These are phyloP conservation scores for Apeltes quadracus DNA, from an alignment of 2,113 vertebrate species.

Conservation along the genomic window DNA sequence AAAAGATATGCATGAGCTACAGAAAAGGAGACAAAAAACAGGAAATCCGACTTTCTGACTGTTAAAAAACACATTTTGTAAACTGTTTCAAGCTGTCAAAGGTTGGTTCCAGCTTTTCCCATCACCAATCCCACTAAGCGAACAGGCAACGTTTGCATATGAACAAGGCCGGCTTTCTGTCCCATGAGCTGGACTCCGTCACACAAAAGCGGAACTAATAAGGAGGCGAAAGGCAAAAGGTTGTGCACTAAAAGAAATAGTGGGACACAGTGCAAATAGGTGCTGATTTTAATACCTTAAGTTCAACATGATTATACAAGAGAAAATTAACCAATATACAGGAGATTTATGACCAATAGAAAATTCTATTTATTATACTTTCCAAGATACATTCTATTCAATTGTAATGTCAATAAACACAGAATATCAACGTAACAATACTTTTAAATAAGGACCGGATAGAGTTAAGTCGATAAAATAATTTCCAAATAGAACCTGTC, in stretches of 20 bases:
- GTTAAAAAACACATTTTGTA: not conserved
- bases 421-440: constrained; percentile 82
- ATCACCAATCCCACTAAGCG: constrained; percentile 27
- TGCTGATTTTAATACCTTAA: constrained; percentile 79
- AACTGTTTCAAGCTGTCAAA: not conserved
- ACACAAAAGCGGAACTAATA: not conserved
- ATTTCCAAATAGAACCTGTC: constrained; percentile 66
- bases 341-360: constrained; percentile 80
- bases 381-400: constrained; percentile 85
- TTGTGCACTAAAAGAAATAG: constrained; percentile 52
- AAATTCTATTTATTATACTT: constrained; percentile 84
- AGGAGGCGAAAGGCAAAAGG: not conserved
- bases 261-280: constrained; percentile 72
- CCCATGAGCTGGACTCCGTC: constrained; percentile 22
- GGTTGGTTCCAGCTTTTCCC: constrained; percentile 3
- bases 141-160: constrained; percentile 39
- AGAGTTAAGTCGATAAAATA: constrained; percentile 71
- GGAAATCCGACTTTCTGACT: not conserved
- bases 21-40: not conserved
- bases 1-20: not conserved
- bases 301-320: constrained; percentile 79
- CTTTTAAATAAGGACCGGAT: constrained; percentile 79
- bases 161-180: constrained; percentile 27
- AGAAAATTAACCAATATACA: constrained; percentile 82
- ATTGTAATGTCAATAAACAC: constrained; percentile 81